Base-by-base conservation (phyloP, 2,888 invertebrate genomes). In the Spodoptera picta region DNA sequence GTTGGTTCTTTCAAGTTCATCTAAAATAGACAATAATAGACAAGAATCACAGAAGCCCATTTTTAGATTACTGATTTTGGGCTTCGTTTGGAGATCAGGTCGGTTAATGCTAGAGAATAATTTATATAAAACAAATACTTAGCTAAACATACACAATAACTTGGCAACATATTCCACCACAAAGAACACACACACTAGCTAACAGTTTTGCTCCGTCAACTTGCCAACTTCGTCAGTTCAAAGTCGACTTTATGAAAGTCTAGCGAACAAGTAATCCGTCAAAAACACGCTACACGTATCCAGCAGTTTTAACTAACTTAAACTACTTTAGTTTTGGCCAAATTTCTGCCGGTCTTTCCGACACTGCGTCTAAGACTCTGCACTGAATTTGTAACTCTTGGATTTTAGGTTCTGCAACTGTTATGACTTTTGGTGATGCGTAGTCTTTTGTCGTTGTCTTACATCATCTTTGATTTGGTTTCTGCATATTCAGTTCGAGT, bases 271-370 rank as follows among this genome's bases (percentile, higher is more conserved):
- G 86, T 90, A 88, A 90, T 90, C 88, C 88, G 84, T 90, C 90
- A 90, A 87, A 88, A 89, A 87, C 90, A 88, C 82, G 83, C 79
- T 85, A 82, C 84, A 84, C 84, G 82, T 83, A 86, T 83, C 80
- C 75, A 76, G 78, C 82, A 80, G 81, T 85, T 84, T 81, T 81
- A 83, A 78, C 79, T 76, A 85, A 86, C 82, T 87, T 86, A 80
- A 83, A 85, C 84, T 83, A 81, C 79, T 83, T 83, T 80, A 79
- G 81, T 81, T 80, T 74, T 60, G 69, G 66, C 65, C 67, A 66
- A 78, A 75, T 73, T 73, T 71, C 55, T 70, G 54, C 36, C 36
- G 36, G 36, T 36, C 36, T 36, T 23, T 47, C 52, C 50, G 45
- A 12, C 50, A 45, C 54, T 48, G 62, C 53, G 65, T 45, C 58